Percentiles rank a stretch among this genome's conserved stretches.
Evolutionary conservation across 2,888 invertebrate species (phyloP).

Genomic region (Cantharis nigra): DNA sequence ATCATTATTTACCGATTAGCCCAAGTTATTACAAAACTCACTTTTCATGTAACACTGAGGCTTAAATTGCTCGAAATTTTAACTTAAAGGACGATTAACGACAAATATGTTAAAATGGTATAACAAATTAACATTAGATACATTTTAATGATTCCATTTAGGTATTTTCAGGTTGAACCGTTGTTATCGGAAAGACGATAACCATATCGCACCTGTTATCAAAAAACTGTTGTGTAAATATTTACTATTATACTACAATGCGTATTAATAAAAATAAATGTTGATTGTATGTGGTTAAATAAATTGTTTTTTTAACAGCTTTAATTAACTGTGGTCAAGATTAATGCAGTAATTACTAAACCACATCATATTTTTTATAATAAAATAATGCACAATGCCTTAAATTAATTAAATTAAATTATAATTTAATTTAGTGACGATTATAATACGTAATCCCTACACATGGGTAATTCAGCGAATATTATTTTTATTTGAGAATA

Average conservation of each 20-base stretch:
- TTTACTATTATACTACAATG: background rate
- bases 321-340: background rate
- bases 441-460: no score
- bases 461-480: no score
- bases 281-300: background rate
- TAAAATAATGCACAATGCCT: background rate
- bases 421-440: background rate
- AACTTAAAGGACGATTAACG: background rate
- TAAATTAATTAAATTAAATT: no score
- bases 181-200: constrained; percentile 12
- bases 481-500: background rate
- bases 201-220: constrained; percentile 16
- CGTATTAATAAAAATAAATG: background rate
- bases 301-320: background rate
- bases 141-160: background rate
- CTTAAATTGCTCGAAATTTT: background rate
- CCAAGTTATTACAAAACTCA: background rate
- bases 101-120: background rate
- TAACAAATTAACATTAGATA: constrained; percentile 17
- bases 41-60: background rate
- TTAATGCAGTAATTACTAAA: background rate
- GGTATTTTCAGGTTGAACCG: background rate
- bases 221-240: background rate
- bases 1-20: constrained; percentile 41
- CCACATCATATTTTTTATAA: background rate